Base-by-base conservation (phyloP, 2,113 vertebrate species). In the Helogale parvula region DNA sequence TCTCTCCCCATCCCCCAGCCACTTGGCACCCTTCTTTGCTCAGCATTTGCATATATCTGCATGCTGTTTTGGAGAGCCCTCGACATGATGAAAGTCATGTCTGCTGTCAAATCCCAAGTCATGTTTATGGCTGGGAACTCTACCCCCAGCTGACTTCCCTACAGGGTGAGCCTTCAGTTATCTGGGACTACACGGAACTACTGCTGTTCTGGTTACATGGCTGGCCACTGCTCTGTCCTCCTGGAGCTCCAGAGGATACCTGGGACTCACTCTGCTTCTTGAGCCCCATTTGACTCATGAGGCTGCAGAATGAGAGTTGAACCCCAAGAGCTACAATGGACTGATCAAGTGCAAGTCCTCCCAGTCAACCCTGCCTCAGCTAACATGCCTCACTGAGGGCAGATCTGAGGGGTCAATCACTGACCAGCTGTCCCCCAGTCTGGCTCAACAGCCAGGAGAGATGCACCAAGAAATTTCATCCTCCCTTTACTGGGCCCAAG, bases 41-140 rank as follows among this genome's bases (percentile, higher is more conserved):
- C 96, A 83, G 1, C 4, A 96, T 98, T 96, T 98, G 92, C 92
- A 97, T 96, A 89, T 9, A 96, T 97, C 66, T 83, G 88, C 90
- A 94, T 84, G 66, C 89, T 85, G 29, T 23, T 88, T 95, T 86
- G 50, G 35, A 96, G 63, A 94, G 52, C 29, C 41, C 90, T 97
- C 88, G 68, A 84, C 68, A 60, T 92, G 95, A 92, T 83, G 84
- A 94, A 95, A 95, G 71, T 60, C 94, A 87, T 63, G 3, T 80
- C 81, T 76, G 38, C 65, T 90, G 60, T 96, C 97, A 97, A 93
- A 93, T 65, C 57, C 27, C 80, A 79, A 93, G 65, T 76, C 68
- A 52, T 13, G 27, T 50, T 47, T 94, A 38, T 21, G 95, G 60
- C 50, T 83, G 80, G 87, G 17, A 52, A 94, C 50, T 95, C 23